Percentiles rank a stretch among this genome's conserved stretches.
Evolutionary conservation across 2,113 vertebrate genomes (phyloP).

Genomic region (Abramis brama): DNA sequence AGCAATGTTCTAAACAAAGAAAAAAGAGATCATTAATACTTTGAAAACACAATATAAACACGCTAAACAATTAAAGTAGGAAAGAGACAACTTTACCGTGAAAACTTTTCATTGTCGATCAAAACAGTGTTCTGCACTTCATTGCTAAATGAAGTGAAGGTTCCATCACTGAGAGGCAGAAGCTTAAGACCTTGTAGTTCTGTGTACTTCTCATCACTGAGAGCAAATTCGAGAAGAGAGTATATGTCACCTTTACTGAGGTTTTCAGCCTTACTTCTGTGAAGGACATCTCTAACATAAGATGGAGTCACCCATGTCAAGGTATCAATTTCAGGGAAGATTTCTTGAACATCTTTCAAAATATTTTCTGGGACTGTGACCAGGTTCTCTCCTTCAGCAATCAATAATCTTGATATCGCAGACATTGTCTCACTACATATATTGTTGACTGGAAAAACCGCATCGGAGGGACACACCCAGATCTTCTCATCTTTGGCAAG

Average conservation of each 20-base stretch:
- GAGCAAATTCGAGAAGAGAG: slow-evolving; percentile 74
- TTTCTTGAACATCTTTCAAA: slow-evolving; percentile 61
- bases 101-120: slow-evolving; percentile 75
- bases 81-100: slow-evolving; percentile 70
- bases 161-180: slow-evolving; percentile 76
- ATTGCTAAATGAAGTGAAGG: slow-evolving; percentile 72
- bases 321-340: slow-evolving; percentile 10
- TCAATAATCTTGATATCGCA: slow-evolving; percentile 67
- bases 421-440: slow-evolving; percentile 18
- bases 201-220: slow-evolving; percentile 71
- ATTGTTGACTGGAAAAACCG: slow-evolving; percentile 70
- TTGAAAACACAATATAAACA: not conserved
- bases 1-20: slow-evolving; percentile 73
- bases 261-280: not conserved
- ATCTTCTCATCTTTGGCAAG: slow-evolving; percentile 60
- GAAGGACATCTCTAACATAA: slow-evolving; percentile 70
- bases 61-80: not conserved
- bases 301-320: slow-evolving; percentile 69
- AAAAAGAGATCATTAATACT: slow-evolving; percentile 34
- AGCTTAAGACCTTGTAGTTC: slow-evolving; percentile 77
- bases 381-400: slow-evolving; percentile 70
- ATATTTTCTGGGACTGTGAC: slow-evolving; percentile 70
- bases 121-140: slow-evolving; percentile 70
- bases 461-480: slow-evolving; percentile 69
- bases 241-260: slow-evolving; percentile 62